Evolutionary conservation across 2,797 vertebrate species (phyloP).

Genomic region (Channa striata): DNA sequence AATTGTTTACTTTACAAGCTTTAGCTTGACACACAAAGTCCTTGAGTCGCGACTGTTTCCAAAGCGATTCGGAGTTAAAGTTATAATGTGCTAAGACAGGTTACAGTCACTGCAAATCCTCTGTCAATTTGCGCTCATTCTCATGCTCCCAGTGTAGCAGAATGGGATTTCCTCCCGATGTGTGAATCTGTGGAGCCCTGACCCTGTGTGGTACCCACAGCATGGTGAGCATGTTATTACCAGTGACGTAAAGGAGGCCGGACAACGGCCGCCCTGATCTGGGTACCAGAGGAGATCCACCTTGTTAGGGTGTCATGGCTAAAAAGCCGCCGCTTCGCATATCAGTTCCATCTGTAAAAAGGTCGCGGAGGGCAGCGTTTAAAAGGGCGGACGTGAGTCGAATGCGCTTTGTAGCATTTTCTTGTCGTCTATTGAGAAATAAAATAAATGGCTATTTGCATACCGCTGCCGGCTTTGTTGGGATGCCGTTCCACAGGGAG

Average conservation of each 20-base stretch:
- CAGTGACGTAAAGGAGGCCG: conserved; percentile 40
- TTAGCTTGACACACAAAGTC: conserved; percentile 13
- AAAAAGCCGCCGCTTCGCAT: conserved; percentile 40
- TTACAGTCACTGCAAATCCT: conserved; percentile 41
- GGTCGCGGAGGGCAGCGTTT: conserved; percentile 47
- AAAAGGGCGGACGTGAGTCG: conserved; percentile 68
- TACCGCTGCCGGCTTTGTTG: conserved; percentile 31
- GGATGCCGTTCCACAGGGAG: conserved; percentile 15
- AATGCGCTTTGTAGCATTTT: conserved; percentile 30
- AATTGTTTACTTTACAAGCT: conserved; percentile 42
- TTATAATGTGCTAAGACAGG: conserved; percentile 51
- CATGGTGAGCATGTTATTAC: conserved; percentile 54
- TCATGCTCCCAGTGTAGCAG: neutral
- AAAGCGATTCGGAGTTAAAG: conserved; percentile 46
- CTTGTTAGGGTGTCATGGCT: conserved; percentile 50
- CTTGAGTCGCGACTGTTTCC: conserved; percentile 41
- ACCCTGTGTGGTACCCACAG: conserved; percentile 31
- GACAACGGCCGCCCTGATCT: conserved; percentile 13
- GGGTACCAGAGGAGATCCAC: conserved; percentile 52
- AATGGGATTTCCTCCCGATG: conserved; percentile 49
- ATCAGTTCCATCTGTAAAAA: conserved; percentile 57
- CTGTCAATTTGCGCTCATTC: conserved; percentile 32
- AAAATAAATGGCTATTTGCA: conserved; percentile 21
- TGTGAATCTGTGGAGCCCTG: conserved; percentile 2
- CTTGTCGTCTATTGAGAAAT: conserved; percentile 4